phyloP scores from a whole-genome alignment of 1,140 invertebrate genomes.

The Andrena cerasifolii region DNA sequence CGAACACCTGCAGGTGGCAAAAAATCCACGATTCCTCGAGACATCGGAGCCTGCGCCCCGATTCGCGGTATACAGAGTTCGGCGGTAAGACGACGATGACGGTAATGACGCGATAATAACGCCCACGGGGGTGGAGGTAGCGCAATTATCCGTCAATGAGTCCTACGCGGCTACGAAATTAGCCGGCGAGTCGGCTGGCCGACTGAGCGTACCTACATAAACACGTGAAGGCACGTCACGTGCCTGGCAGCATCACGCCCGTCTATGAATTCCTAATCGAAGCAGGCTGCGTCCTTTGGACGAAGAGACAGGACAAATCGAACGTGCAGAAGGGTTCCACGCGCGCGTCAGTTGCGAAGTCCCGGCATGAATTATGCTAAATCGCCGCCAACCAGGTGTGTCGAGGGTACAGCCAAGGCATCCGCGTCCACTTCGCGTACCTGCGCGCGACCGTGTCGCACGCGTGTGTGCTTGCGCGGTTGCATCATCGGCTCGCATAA shows the following conservation, averaged over 20 bases:
- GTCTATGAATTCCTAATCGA: slow-evolving; percentile 17
- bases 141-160: slow-evolving; percentile 34
- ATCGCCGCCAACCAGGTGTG: slow-evolving; percentile 41
- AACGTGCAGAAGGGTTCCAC: background rate
- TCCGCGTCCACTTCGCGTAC: background rate
- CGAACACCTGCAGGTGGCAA: too few species aligned
- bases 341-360: slow-evolving; percentile 4
- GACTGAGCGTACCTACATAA: slow-evolving; percentile 1
- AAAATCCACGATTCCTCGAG: too few species aligned
- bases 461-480: slow-evolving; percentile 17
- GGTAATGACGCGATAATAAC: slow-evolving; percentile 40
- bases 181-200: background rate
- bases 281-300: background rate
- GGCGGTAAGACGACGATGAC: slow-evolving; percentile 24
- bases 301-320: background rate
- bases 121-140: slow-evolving; percentile 15
- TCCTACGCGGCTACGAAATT: slow-evolving; percentile 35
- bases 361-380: slow-evolving; percentile 44
- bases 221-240: slow-evolving; percentile 39
- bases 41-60: background rate
- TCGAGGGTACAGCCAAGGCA: slow-evolving; percentile 5
- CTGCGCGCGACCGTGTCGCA: too few species aligned
- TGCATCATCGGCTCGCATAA: slow-evolving; percentile 66
- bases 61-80: background rate
- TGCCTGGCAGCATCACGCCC: slow-evolving; percentile 6